Evolutionary conservation across 2,888 invertebrate genomes (phyloP).

Genomic region (Luperina nickerlii): DNA sequence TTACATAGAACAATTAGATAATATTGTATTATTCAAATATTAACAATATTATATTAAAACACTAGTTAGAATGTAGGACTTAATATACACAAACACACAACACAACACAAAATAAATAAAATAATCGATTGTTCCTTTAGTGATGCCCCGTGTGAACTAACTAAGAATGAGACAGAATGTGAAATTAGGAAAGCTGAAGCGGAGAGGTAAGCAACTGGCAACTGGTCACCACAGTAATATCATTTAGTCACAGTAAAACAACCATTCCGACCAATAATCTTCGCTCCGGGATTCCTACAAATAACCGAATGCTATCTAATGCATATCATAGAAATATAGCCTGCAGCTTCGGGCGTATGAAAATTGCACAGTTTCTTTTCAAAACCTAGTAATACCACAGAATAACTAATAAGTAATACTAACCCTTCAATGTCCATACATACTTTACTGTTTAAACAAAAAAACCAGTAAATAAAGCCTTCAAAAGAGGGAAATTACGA

Average conservation of each 20-base stretch:
- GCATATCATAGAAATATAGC: not conserved
- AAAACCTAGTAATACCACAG: not conserved
- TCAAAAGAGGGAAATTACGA: not conserved
- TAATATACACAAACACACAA: slow-evolving; percentile 22
- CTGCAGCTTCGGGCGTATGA: not conserved
- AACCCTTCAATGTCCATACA: not conserved
- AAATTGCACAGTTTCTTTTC: not conserved
- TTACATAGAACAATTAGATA: slow-evolving; percentile 1
- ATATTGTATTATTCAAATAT: not conserved
- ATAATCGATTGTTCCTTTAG: slow-evolving; percentile 42
- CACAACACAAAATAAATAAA: slow-evolving; percentile 29
- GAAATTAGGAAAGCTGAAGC: not conserved
- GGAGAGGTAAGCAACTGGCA: slow-evolving; percentile 24
- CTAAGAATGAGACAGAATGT: not conserved
- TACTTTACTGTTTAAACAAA: not conserved
- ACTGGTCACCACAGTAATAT: slow-evolving; percentile 7
- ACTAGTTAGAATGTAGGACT: slow-evolving; percentile 4
- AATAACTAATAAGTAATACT: no score
- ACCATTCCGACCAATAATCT: not conserved
- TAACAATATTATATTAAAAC: not conserved
- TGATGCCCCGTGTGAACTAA: slow-evolving; percentile 23
- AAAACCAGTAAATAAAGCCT: not conserved
- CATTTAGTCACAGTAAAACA: slow-evolving; percentile 18
- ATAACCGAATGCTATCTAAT: not conserved
- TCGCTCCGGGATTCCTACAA: not conserved